Base-by-base conservation (phyloP, 2,797 vertebrate species). In the Sebastes kiyomatsui region DNA sequence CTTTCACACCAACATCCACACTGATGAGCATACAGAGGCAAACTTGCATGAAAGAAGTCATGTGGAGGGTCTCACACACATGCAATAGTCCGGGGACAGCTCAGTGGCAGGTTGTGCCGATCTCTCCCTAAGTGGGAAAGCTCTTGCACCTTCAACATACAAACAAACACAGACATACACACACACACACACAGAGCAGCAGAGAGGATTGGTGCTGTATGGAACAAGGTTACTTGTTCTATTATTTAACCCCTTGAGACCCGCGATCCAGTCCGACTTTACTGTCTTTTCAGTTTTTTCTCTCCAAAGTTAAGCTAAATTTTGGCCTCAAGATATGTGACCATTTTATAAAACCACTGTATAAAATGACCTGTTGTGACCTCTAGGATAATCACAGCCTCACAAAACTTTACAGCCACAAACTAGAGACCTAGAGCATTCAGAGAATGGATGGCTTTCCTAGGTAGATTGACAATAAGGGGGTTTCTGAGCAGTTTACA, bases 401-500 rank as follows among this genome's bases (percentile, higher is more conserved):
- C 42, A 0, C 7, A 8, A 49, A 49, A 49, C 42, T 20, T 18
- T 18, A 49, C 42, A 49, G 42, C 16, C 42, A 49, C 16, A 49
- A 18, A 18, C 16, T 49, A 49, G 16, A 49, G 16, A 49, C 42
- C 18, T 8, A 20, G 7, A 20, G 42, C 16, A 49, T 49, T 49
- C 42, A 49, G 6, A 8, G 16, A 0, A 20, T 18, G 0, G 42
- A 49, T 49, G 7, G 16, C 42, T 46, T 18, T 46, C 42, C 0
- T 46, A 7, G 16, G 0, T 46, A 46, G 42, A 46, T 46, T 46
- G 0, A 46, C 42, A 46, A 46, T 46, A 18, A 46, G 16, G 42
- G 42, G 16, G 42, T 4, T 46, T 46, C 7, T 46, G 42, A 46
- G 42, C 16, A 46, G 16, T 46, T 46, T 46, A 18, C 16, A 20